phyloP scores from a whole-genome alignment of 2,888 invertebrate species.

The Cylloceria caligata region DNA sequence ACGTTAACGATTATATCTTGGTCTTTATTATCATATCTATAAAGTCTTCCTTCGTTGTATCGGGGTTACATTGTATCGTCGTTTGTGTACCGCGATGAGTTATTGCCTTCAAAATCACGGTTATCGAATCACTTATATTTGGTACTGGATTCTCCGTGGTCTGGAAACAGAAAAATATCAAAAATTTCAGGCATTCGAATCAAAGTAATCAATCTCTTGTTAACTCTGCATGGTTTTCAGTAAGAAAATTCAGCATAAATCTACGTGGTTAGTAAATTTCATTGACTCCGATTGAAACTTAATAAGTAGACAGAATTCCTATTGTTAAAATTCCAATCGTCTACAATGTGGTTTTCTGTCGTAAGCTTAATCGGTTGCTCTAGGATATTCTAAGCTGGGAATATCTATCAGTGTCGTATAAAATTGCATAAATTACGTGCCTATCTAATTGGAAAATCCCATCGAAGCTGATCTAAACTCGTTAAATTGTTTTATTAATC shows the following conservation, averaged over 20 bases:
- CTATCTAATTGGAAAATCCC: too few species aligned
- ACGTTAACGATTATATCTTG: slow-evolving; percentile 50
- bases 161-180: slow-evolving; percentile 18
- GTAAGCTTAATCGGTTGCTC: too few species aligned
- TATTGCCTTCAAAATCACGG: slow-evolving; percentile 71
- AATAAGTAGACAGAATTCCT: too few species aligned
- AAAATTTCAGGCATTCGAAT: background rate
- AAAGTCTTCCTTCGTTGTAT: slow-evolving; percentile 70
- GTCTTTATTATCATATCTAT: slow-evolving; percentile 71
- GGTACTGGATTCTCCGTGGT: slow-evolving; percentile 33
- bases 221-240: background rate
- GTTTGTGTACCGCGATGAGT: slow-evolving; percentile 77
- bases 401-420: too few species aligned
- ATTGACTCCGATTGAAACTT: background rate
- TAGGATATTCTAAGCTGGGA: too few species aligned
- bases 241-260: background rate
- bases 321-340: too few species aligned
- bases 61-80: slow-evolving; percentile 72
- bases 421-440: too few species aligned
- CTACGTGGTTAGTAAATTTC: background rate
- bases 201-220: background rate
- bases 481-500: too few species aligned
- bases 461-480: too few species aligned
- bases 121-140: slow-evolving; percentile 73
- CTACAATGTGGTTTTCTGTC: too few species aligned